phyloP scores from a whole-genome alignment of 2,888 invertebrate genomes.

The Melanargia galathea region DNA sequence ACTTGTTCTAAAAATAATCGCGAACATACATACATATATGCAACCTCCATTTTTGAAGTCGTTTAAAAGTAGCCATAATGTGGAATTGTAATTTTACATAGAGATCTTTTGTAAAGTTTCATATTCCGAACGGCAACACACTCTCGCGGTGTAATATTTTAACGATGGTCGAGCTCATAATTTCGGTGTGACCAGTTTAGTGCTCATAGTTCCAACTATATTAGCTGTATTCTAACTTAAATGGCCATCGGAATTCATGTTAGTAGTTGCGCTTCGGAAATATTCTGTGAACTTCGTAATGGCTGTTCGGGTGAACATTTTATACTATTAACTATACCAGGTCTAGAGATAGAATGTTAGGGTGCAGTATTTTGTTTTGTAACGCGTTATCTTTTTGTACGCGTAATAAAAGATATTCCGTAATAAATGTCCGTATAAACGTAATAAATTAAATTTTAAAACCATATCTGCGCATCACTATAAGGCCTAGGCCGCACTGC shows the following conservation, averaged over 20 bases:
- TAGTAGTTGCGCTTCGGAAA: slow-evolving; percentile 38
- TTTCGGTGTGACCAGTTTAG: slow-evolving; percentile 32
- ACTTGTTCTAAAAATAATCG: too few relatives aligned
- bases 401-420: not conserved
- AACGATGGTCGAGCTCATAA: slow-evolving; percentile 30
- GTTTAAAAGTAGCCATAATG: too few relatives aligned
- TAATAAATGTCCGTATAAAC: too few relatives aligned
- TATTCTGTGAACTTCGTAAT: slow-evolving; percentile 39
- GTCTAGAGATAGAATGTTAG: slow-evolving; percentile 30
- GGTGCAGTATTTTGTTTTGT: not conserved
- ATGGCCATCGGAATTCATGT: slow-evolving; percentile 38
- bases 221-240: slow-evolving; percentile 39
- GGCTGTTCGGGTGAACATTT: slow-evolving; percentile 37
- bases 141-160: slow-evolving; percentile 18
- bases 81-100: not conserved
- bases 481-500: too few relatives aligned
- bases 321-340: too few relatives aligned
- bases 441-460: not conserved
- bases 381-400: not conserved
- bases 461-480: too few relatives aligned
- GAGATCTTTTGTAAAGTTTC: not conserved
- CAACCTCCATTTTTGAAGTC: too few relatives aligned
- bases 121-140: slow-evolving; percentile 3
- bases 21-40: too few relatives aligned
- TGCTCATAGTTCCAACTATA: slow-evolving; percentile 35